Evolutionary conservation across 2,113 vertebrate species (phyloP), one percentile per base, ranked within the genome.

Genomic region (Hyaena hyaena): DNA sequence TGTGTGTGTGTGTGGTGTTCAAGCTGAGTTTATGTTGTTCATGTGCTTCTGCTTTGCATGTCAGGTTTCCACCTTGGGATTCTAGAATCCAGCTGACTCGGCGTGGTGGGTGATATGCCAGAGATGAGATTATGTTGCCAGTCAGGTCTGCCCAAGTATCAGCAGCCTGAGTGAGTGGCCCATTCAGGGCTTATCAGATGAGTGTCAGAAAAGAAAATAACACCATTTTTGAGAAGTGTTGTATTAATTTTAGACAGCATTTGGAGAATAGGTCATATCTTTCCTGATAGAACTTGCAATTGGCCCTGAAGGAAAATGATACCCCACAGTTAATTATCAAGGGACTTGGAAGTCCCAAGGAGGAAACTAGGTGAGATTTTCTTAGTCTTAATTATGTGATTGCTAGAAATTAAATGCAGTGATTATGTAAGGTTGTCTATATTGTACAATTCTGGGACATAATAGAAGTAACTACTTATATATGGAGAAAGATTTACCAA

Each of bases 381-480:
- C 33, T 92, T 92, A 68, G 48, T 76, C 31, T 58, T 85, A 63
- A 95, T 68, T 58, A 91, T 85, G 31, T 80, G 26, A 85, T 88
- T 96, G 84, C 35, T 69, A 66, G 33, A 93, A 74, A 89, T 48
- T 79, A 96, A 93, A 58, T 73, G 26, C 17, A 68, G 8, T 84
- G 35, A 92, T 68, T 71, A 88, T 66, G 2, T 84, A 84, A 84
- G 3, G 4, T 48, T 86, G 31, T 31, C 17, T 33, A 53, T 21
- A 19, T 12, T 77, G 15, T 16, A 48, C 4, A 88, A 61, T n/a
- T 79, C 10, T 17, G 48, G 28, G 33, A 84, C 79, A 55, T 24
- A 76, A 80, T 7, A 71, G 3, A 79, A 11, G 5, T 76, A 95
- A 74, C 33, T 89, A 50, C 16, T 84, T 66, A 35, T 35, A 55